Percentiles rank a stretch among this genome's conserved stretches.
Evolutionary conservation across 2,113 vertebrate species (phyloP).

Genomic region (Lophura nycthemera): DNA sequence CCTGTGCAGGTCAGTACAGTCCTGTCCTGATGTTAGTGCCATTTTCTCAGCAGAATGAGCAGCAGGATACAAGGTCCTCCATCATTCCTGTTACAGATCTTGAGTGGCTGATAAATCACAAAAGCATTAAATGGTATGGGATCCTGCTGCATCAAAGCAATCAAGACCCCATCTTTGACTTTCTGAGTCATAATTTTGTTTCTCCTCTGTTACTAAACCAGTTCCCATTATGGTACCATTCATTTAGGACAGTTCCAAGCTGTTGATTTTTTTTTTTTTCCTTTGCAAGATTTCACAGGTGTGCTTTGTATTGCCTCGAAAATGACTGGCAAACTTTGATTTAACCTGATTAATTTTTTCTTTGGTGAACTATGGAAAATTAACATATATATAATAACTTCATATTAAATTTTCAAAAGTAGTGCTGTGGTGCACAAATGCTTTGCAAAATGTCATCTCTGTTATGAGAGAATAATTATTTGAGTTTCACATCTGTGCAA

Average conservation of each 20-base stretch:
- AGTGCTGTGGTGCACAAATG: not conserved
- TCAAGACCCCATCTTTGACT: not conserved
- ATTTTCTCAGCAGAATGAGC: not conserved
- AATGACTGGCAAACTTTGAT: not conserved
- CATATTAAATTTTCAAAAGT: not conserved
- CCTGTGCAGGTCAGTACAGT: not conserved
- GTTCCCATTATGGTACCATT: not conserved
- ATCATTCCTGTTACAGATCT: accelerated
- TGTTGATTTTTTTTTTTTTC: accelerated
- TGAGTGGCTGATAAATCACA: not conserved
- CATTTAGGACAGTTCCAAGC: not conserved
- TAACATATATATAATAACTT: not conserved
- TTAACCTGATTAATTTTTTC: not conserved
- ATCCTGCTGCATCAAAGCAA: not conserved
- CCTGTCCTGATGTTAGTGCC: not conserved
- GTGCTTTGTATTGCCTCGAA: not conserved
- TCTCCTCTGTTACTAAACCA: accelerated
- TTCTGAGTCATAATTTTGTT: not conserved
- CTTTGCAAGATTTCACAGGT: not conserved
- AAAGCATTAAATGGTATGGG: not conserved
- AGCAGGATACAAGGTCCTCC: not conserved
- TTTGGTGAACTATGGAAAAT: not conserved
- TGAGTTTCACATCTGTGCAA: not conserved
- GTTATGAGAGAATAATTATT: not conserved
- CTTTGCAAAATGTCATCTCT: not conserved